Evolutionary conservation across 1,140 invertebrate genomes (phyloP), one percentile per base, ranked within the genome.

Genomic region (Drosophila sp.): DNA sequence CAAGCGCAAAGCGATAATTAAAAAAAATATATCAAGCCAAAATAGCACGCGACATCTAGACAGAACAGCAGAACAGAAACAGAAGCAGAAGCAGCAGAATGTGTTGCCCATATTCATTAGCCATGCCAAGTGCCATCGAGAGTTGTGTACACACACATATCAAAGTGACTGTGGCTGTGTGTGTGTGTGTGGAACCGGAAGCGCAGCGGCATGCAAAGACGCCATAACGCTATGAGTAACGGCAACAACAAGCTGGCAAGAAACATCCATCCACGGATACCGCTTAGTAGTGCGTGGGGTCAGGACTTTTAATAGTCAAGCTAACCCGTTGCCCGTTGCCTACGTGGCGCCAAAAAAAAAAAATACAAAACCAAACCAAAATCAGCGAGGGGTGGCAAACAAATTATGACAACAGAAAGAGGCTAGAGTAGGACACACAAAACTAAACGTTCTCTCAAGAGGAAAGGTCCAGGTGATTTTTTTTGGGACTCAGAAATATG

Each of bases 131-230:
- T 75, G 72, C 50, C 72, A 75, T 44, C 47, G 30, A 29, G 23
- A 38, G 41, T 47, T 40, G 32, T 40, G 32, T 62, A 30, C 30
- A 3, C 11, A 4, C 11, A 38, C 35, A 38, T 38, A 11, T 38
- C 8, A 3, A 38, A 38, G 56, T 66, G 44, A 50, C 25, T 29
- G 50, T 50, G 54, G 27, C 23, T 33, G 4, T n/a, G 8, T 10
- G n/a, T 23, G 25, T 27, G 10, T 25, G 38, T 62, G 60, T 41
- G 38, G 38, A 41, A 76, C 76, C 80, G 80, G 83, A 86, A 86
- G 72, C 72, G 66, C 79, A 89, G 66, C 83, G 71, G 80, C 83
- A 86, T 86, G 83, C 80, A 73, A 89, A 89, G 80, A 67, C 80
- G 83, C 83, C 83, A 86, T 86, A 86, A 86, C 71, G 44, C 60